These are phyloP conservation scores for Pontoporia blainvillei DNA, from an alignment of 2,113 vertebrate genomes.

Conservation along the genomic window DNA sequence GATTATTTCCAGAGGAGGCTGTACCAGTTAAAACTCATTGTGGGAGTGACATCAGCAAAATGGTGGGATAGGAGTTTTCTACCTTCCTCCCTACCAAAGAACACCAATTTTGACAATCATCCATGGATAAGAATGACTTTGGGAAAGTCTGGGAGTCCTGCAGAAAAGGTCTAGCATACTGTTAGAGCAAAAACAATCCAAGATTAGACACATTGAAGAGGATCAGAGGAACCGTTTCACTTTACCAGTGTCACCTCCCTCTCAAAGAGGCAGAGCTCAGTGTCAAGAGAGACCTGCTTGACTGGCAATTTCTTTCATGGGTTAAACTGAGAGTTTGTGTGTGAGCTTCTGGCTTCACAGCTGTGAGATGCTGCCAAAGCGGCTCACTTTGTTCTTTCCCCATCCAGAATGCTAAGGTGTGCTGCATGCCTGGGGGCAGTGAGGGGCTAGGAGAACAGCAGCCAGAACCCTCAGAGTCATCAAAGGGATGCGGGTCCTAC, in stretches of 20 bases:
- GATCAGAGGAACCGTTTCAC: not conserved
- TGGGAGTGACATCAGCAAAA: not conserved
- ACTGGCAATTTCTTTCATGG: not conserved
- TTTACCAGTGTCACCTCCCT: not conserved
- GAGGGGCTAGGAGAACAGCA: not conserved
- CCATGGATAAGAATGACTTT: not conserved
- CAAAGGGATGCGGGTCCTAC: not conserved
- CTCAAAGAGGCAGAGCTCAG: not conserved
- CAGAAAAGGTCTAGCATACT: not conserved
- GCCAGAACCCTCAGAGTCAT: not conserved
- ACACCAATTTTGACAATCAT: not conserved
- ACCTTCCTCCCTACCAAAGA: too few relatives aligned
- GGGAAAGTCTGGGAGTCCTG: not conserved
- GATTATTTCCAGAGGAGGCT: not conserved
- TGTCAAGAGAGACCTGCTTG: not conserved
- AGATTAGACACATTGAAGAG: not conserved
- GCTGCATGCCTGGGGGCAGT: not conserved
- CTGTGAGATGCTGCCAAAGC: not conserved
- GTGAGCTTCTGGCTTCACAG: not conserved
- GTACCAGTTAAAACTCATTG: not conserved
- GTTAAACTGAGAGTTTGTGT: not conserved
- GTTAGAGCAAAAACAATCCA: not conserved
- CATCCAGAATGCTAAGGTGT: not conserved
- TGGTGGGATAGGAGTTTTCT: not conserved
- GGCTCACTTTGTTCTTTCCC: not conserved